Percentiles rank a stretch among this genome's conserved stretches.
phyloP scores from a whole-genome alignment of 2,797 vertebrate species.

The Spea hammondii region DNA sequence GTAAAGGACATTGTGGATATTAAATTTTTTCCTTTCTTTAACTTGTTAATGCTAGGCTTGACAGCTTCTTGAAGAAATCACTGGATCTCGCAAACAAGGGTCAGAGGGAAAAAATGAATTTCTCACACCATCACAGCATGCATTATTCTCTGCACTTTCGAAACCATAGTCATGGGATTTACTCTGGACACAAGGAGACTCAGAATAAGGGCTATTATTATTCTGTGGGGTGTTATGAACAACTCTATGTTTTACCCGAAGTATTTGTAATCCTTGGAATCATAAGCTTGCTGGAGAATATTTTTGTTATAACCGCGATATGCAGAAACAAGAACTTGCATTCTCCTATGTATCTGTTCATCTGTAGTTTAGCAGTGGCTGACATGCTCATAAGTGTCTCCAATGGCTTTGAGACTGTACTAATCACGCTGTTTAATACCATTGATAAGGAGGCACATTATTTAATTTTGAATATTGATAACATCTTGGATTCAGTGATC shows the following conservation, averaged over 20 bases:
- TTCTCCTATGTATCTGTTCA: constrained; percentile 96
- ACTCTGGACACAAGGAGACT: constrained; percentile 59
- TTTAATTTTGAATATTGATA: constrained; percentile 86
- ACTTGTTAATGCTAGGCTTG: too few relatives aligned
- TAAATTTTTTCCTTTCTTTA: too few relatives aligned
- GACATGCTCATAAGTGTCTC: constrained; percentile 94
- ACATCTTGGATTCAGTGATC: constrained; percentile 92
- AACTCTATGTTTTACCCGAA: constrained; percentile 88
- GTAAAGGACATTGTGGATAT: too few relatives aligned
- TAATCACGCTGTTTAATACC: constrained; percentile 83
- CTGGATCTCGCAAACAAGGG: background rate
- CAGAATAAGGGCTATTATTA: constrained; percentile 66
- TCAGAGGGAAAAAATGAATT: constrained; percentile 72
- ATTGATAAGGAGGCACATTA: constrained; percentile 72
- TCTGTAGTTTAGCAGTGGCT: constrained; percentile 90
- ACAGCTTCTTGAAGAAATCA: too few relatives aligned
- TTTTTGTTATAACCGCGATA: constrained; percentile 86
- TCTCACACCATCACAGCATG: constrained; percentile 64
- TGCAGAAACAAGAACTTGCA: constrained; percentile 93
- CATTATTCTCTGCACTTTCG: constrained; percentile 67
- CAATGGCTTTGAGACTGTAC: constrained; percentile 89
- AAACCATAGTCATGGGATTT: constrained; percentile 66
- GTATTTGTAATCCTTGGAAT: constrained; percentile 89
- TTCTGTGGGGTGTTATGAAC: constrained; percentile 80
- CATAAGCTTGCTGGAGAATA: constrained; percentile 88